Evolutionary conservation across 2,113 vertebrate species (phyloP).

Genomic region (Porphyrio hochstetteri): DNA sequence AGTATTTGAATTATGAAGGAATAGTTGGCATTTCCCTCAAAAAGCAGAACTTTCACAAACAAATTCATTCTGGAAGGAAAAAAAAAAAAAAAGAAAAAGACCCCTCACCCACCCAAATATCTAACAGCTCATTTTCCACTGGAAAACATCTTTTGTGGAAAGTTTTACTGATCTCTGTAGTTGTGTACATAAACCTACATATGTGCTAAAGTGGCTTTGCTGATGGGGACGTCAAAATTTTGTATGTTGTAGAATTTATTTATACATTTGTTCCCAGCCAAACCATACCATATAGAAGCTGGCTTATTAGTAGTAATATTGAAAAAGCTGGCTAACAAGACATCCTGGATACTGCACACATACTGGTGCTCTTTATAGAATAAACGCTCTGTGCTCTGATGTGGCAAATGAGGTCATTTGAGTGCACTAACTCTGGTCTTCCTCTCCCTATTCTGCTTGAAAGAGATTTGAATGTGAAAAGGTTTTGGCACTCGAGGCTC

Average conservation of each 20-base stretch:
- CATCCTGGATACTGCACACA: constrained; percentile 15
- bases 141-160: constrained; percentile 10
- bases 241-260: constrained; percentile 6
- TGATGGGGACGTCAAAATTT: not conserved
- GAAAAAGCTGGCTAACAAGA: constrained; percentile 26
- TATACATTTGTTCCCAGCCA: not conserved
- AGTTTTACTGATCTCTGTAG: not conserved
- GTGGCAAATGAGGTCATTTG: constrained; percentile 68
- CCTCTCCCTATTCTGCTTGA: constrained; percentile 53
- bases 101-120: not conserved
- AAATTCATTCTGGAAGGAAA: not conserved
- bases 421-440: constrained; percentile 52
- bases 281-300: constrained; percentile 41
- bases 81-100: not conserved
- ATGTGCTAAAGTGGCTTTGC: not conserved
- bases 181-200: not conserved
- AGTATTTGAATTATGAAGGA: constrained; percentile 18
- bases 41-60: constrained; percentile 9
- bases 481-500: constrained; percentile 34
- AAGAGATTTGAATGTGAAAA: constrained; percentile 66
- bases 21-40: constrained; percentile 15
- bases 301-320: not conserved
- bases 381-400: constrained; percentile 61
- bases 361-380: constrained; percentile 43
- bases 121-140: constrained; percentile 10